phyloP scores from a whole-genome alignment of 2,888 invertebrate genomes.

The Sphaeridia pumilis region DNA sequence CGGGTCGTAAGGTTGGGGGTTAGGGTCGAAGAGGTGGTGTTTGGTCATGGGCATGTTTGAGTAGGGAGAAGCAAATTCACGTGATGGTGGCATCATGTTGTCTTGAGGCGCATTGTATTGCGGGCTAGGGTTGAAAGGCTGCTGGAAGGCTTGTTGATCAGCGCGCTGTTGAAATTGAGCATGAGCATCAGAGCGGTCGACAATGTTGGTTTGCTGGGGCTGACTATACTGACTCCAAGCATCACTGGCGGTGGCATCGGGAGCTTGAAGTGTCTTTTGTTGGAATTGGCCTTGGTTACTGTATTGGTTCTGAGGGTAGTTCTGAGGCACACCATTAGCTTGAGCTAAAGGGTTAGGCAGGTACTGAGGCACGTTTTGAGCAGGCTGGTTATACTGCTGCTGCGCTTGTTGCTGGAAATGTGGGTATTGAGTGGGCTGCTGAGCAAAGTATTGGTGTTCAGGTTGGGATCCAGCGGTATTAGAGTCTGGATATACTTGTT shows the following conservation, averaged over 20 bases:
- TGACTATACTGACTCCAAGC: not conserved
- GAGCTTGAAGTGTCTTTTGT: not conserved
- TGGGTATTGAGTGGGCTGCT: not conserved
- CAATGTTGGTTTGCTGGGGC: not conserved
- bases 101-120: not conserved
- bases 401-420: slow-evolving; percentile 5
- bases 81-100: slow-evolving; percentile 7
- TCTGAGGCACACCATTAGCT: not conserved
- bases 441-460: slow-evolving; percentile 2
- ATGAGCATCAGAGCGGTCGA: slow-evolving; percentile 34
- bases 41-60: slow-evolving; percentile 5
- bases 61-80: slow-evolving; percentile 1
- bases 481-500: not conserved
- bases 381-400: not conserved
- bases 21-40: slow-evolving; percentile 4
- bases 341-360: too few species aligned
- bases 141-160: slow-evolving; percentile 2
- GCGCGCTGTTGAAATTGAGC: not conserved
- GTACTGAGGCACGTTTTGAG: too few species aligned
- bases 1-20: slow-evolving; percentile 7
- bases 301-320: not conserved
- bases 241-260: not conserved
- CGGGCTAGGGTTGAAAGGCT: slow-evolving; percentile 1
- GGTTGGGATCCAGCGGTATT: slow-evolving; percentile 14
- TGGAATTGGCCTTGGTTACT: not conserved